phyloP scores from a whole-genome alignment of 1,140 invertebrate species.

The Euwallacea fornicatus region DNA sequence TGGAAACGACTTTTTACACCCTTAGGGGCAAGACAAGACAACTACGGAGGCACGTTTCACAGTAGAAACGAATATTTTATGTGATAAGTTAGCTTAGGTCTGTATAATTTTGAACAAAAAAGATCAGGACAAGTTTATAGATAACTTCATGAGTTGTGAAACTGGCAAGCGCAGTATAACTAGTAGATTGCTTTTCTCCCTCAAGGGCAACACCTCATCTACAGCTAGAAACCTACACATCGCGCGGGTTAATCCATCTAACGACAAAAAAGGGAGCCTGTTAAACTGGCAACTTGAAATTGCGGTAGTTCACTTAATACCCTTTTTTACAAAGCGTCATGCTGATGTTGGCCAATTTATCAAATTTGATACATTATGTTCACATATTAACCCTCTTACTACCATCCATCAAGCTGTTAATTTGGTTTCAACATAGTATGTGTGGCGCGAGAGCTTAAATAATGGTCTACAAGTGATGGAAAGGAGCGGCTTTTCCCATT shows the following conservation, averaged over 20 bases:
- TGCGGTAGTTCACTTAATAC: conserved; percentile 17
- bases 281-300: conserved; percentile 15
- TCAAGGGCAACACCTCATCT: no score
- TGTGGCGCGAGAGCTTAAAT: no score
- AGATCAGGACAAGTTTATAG: no score
- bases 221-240: no score
- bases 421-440: conserved; percentile 2
- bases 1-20: conserved; percentile 1
- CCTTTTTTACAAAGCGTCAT: conserved; percentile 17
- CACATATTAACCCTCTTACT: conserved; percentile 14
- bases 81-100: no score
- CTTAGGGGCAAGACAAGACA: background rate
- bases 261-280: background rate
- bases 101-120: background rate
- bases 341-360: conserved; percentile 22
- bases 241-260: background rate
- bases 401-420: conserved; percentile 21
- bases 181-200: no score
- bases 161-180: no score
- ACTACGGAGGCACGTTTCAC: no score
- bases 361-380: conserved; percentile 24
- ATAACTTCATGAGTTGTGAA: no score
- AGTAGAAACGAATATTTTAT: no score
- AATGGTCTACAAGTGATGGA: no score
- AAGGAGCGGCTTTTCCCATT: no score